Conservation (phyloP, 2,888 invertebrate species). For the Drosophila seclusa region DNA sequence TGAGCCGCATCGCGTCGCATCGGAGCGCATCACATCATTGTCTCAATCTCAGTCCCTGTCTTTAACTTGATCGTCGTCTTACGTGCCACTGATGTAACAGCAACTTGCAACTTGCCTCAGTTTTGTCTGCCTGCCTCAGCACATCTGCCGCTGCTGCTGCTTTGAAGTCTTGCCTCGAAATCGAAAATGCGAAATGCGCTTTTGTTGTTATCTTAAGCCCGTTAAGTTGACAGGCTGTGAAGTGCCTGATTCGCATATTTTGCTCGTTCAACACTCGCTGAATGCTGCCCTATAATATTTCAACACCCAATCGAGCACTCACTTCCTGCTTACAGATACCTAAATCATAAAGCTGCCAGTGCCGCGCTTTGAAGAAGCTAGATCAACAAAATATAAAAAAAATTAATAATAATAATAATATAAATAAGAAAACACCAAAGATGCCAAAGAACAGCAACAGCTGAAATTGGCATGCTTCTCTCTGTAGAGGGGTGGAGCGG, state of each 20-base stretch:
- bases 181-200: slow-evolving; percentile 40
- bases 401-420: background rate
- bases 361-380: slow-evolving; percentile 51
- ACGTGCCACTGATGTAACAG: slow-evolving; percentile 72
- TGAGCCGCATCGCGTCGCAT: slow-evolving; percentile 57
- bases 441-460: slow-evolving; percentile 50
- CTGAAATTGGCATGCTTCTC: slow-evolving; percentile 62
- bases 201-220: slow-evolving; percentile 62
- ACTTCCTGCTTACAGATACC: slow-evolving; percentile 68
- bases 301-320: slow-evolving; percentile 69
- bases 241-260: slow-evolving; percentile 54
- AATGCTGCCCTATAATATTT: slow-evolving; percentile 62
- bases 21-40: slow-evolving; percentile 49
- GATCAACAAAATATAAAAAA: background rate
- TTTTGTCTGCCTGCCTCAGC: slow-evolving; percentile 42
- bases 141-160: slow-evolving; percentile 15
- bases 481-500: background rate
- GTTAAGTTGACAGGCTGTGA: slow-evolving; percentile 52
- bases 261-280: background rate
- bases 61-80: slow-evolving; percentile 42
- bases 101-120: slow-evolving; percentile 33
- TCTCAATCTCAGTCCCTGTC: slow-evolving; percentile 50
- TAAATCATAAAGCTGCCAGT: slow-evolving; percentile 51
- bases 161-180: slow-evolving; percentile 62
- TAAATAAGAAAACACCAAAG: slow-evolving; percentile 21